Evolutionary conservation across 1,140 invertebrate species (phyloP), one percentile per base, ranked within the genome.

Genomic region (Ostrea denselamellosa): DNA sequence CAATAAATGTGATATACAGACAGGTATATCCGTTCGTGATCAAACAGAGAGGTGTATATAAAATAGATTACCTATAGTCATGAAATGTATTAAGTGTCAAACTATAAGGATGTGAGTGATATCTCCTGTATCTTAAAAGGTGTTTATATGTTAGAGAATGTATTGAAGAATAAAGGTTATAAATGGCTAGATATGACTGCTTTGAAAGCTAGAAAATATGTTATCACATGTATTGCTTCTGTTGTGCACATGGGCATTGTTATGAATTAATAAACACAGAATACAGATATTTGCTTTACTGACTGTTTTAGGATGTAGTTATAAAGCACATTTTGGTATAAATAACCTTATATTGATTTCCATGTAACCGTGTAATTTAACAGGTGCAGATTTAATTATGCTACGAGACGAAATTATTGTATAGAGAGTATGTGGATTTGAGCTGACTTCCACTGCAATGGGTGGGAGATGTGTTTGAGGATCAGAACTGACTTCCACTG

Each of bases 291-390:
- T 17, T 17, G n/a, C 14, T 19, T 56, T 56, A 12, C 9, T 62
- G 17, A 19, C n/a, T 62, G 17, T 62, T 62, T 17, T 19, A 17
- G 17, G 56, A 62, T 62, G 56, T 7, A 62, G 56, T 62, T 19
- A 17, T 44, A 44, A 7, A n/a, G 14, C 56, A 7, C n/a, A 62
- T 62, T 62, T 62, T 62, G 17, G 19, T 62, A 62, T 62, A 62
- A 19, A 62, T 62, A 62, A 62, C 56, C 56, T 77, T 14, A n/a
- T 77, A 77, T 77, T 77, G 68, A 77, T 77, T 77, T 77, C 68
- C 25, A 77, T 25, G 25, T 77, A 77, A 77, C 34, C 28, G 68
- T 77, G 10, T 44, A 77, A 77, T 77, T 44, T 34, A 77, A 77
- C 68, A 77, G 68, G 68, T 77, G 68, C 68, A 77, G 12, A 77